These are phyloP conservation scores for Heliopora coerulea DNA, from an alignment of 92 coral and sea anemone species.

Conservation along the genomic window DNA sequence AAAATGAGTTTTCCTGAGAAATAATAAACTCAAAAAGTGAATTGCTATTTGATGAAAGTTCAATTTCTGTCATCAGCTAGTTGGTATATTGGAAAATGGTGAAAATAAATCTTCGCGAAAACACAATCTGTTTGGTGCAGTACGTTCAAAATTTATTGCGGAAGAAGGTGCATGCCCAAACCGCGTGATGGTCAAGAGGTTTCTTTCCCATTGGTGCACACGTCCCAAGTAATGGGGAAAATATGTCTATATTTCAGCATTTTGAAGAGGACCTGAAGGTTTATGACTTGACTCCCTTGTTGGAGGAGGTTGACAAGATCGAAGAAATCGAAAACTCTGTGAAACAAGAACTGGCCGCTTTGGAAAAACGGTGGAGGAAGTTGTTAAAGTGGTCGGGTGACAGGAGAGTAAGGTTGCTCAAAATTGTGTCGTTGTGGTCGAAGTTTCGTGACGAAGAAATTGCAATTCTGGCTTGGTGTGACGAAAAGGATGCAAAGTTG, in stretches of 20 bases:
- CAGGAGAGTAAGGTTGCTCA: constrained; percentile 55
- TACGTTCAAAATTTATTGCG: too few species aligned
- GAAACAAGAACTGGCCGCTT: constrained; percentile 54
- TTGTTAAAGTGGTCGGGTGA: constrained; percentile 86
- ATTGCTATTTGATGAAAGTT: too few species aligned
- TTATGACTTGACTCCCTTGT: constrained; percentile 65
- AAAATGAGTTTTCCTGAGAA: too few species aligned
- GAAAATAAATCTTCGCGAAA: too few species aligned
- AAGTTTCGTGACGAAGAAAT: constrained; percentile 56
- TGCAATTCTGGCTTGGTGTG: constrained; percentile 57
- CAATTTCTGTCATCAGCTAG: too few species aligned
- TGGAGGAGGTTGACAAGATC: constrained; percentile 63
- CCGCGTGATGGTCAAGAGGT: too few species aligned
- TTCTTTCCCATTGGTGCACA: too few species aligned
- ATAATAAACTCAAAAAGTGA: too few species aligned
- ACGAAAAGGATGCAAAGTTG: constrained; percentile 58
- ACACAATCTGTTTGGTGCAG: too few species aligned
- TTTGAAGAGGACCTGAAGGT: constrained; percentile 72
- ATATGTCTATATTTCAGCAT: constrained; percentile 44
- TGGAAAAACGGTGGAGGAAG: constrained; percentile 80
- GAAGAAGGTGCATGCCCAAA: too few species aligned
- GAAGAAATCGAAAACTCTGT: constrained; percentile 56
- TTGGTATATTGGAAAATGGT: too few species aligned
- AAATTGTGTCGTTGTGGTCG: constrained; percentile 63
- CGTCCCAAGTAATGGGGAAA: too few species aligned